These are phyloP conservation scores for Apostichopus leukothele DNA, from an alignment of 53 echinoderm and acorn worm species.

Conservation along the genomic window DNA sequence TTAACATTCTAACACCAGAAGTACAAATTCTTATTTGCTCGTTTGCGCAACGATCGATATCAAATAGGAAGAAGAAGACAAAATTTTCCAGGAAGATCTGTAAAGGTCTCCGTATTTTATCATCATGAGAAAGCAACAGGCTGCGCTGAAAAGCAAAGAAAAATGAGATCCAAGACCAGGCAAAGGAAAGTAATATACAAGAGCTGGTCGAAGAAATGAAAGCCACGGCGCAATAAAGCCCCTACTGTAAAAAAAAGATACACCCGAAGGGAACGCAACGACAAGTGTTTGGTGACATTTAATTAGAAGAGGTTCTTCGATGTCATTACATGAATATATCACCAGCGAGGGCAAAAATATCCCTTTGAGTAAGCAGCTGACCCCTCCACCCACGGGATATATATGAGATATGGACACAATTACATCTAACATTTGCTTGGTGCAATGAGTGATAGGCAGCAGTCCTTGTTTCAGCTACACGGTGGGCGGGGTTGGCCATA, in stretches of 20 bases:
- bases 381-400: constrained; percentile 1
- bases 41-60: too few relatives aligned
- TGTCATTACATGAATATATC: constrained; percentile 7
- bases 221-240: constrained; percentile 13
- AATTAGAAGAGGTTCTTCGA: constrained; percentile 18
- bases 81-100: too few relatives aligned
- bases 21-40: too few relatives aligned
- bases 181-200: constrained; percentile 28
- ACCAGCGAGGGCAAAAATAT: not conserved
- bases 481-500: too few relatives aligned
- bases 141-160: constrained; percentile 16
- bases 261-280: constrained; percentile 5
- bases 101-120: constrained; percentile 4
- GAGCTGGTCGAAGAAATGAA: not conserved
- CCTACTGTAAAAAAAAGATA: not conserved
- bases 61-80: too few relatives aligned
- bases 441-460: too few relatives aligned
- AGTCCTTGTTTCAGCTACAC: too few relatives aligned
- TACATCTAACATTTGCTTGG: not conserved
- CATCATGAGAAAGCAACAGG: constrained; percentile 34
- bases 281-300: constrained; percentile 40
- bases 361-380: not conserved
- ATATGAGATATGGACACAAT: not conserved
- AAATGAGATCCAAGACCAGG: not conserved
- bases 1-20: too few relatives aligned